These are phyloP conservation scores for Drosophila eugracilis DNA, from an alignment of 1,140 invertebrate species.

Conservation along the genomic window DNA sequence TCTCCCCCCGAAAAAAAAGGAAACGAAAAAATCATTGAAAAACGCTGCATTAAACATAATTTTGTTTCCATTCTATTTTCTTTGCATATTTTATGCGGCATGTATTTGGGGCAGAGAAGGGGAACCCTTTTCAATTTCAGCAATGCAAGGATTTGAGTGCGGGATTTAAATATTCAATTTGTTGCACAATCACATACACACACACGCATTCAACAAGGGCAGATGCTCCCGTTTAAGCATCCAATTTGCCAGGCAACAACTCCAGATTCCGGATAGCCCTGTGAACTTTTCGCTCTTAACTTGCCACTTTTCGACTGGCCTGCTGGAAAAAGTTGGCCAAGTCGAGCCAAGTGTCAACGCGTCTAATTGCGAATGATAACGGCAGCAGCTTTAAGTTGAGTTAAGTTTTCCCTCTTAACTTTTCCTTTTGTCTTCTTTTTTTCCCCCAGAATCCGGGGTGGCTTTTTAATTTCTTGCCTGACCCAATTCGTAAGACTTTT, in stretches of 20 bases:
- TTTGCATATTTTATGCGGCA: slow-evolving; percentile 62
- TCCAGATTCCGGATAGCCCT: slow-evolving; percentile 11
- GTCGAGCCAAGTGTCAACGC: slow-evolving; percentile 70
- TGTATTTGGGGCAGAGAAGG: too few species aligned
- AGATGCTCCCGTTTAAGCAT: slow-evolving; percentile 51
- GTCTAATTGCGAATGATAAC: slow-evolving; percentile 78
- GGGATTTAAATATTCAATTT: slow-evolving; percentile 81
- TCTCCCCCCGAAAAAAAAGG: slow-evolving; percentile 6
- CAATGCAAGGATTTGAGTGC: slow-evolving; percentile 49
- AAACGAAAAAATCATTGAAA: slow-evolving; percentile 5
- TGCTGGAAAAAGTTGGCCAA: slow-evolving; percentile 28
- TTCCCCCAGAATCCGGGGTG: slow-evolving; percentile 13
- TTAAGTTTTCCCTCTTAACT: slow-evolving; percentile 45
- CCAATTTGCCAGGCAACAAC: slow-evolving; percentile 43
- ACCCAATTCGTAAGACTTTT: slow-evolving; percentile 71
- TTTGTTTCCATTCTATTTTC: slow-evolving; percentile 49
- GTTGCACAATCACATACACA: slow-evolving; percentile 23
- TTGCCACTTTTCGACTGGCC: slow-evolving; percentile 19
- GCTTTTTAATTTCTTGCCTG: slow-evolving; percentile 68
- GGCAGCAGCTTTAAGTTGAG: slow-evolving; percentile 56
- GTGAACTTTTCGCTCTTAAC: slow-evolving; percentile 48
- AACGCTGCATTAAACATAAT: slow-evolving; percentile 61
- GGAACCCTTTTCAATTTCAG: slow-evolving; percentile 69
- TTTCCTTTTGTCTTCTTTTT: slow-evolving; percentile 40
- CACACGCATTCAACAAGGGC: slow-evolving; percentile 7